phyloP scores from a whole-genome alignment of 2,888 invertebrate genomes.

The Neoitamus cyanurus region DNA sequence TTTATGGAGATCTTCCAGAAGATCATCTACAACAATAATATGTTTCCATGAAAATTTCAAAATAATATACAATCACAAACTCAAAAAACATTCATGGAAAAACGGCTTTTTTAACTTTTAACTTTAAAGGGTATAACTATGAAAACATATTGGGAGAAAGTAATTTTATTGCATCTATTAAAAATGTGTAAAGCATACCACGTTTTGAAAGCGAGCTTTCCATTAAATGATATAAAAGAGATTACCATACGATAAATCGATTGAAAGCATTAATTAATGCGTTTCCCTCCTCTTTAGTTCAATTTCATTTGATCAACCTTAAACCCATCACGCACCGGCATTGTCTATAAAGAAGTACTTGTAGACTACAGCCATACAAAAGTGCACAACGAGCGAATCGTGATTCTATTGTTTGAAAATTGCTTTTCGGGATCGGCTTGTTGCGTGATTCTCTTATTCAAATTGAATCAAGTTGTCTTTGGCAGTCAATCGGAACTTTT shows the following conservation, averaged over 20 bases:
- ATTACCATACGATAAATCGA: neutral
- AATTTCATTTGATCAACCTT: neutral
- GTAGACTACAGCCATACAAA: neutral
- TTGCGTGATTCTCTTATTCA: neutral
- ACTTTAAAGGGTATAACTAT: too few species aligned
- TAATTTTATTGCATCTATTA: too few species aligned
- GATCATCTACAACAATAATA: too few species aligned
- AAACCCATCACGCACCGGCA: neutral
- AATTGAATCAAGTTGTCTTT: neutral
- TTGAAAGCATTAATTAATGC: neutral
- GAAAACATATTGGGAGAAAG: too few species aligned
- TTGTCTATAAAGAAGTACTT: neutral
- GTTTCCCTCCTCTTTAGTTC: neutral
- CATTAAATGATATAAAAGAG: too few species aligned
- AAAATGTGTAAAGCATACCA: too few species aligned
- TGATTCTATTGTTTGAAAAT: neutral
- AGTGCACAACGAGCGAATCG: neutral
- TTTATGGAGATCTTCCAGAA: too few species aligned
- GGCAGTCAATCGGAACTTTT: neutral
- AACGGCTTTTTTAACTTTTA: too few species aligned
- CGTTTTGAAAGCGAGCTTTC: too few species aligned
- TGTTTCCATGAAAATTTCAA: too few species aligned
- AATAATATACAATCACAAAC: too few species aligned
- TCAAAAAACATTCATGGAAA: too few species aligned
- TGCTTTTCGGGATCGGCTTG: neutral